Percentiles rank a stretch among this genome's conserved stretches.
These are phyloP conservation scores for Hippoglossus hippoglossus DNA, from an alignment of 2,797 vertebrate species.

Conservation along the genomic window DNA sequence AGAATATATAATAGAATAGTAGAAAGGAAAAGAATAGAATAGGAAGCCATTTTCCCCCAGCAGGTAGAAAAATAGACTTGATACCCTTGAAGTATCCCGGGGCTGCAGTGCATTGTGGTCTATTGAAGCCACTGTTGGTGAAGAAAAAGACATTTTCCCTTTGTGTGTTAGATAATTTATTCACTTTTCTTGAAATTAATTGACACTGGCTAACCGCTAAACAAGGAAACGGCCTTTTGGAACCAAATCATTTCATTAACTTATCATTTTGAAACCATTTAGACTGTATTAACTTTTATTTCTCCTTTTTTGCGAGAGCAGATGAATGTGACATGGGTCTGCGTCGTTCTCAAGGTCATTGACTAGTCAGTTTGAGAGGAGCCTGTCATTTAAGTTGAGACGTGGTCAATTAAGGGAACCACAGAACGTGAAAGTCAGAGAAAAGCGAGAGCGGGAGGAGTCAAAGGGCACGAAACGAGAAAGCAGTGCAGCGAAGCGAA, in stretches of 20 bases:
- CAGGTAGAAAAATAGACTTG: not conserved
- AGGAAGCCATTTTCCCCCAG: not conserved
- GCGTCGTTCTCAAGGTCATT: constrained; percentile 61
- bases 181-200: constrained; percentile 14
- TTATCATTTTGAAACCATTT: no score
- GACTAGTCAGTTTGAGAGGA: constrained; percentile 52
- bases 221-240: constrained; percentile 2
- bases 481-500: constrained; percentile 65
- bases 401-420: constrained; percentile 31
- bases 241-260: constrained; percentile 5
- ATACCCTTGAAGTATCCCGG: constrained; percentile 1
- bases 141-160: not conserved
- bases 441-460: constrained; percentile 25
- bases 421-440: constrained; percentile 14
- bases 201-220: constrained; percentile 7
- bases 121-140: constrained; percentile 4
- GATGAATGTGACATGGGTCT: constrained; percentile 41
- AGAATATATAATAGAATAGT: no score
- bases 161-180: constrained; percentile 5
- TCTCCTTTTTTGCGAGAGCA: not conserved
- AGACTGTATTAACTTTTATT: not conserved
- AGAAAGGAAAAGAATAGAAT: no score
- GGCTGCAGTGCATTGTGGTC: constrained; percentile 12
- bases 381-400: constrained; percentile 62
- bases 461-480: constrained; percentile 43